Evolutionary conservation across 2,797 vertebrate genomes (phyloP), one percentile per base, ranked within the genome.

Genomic region (Mormyrus hasselquistii): DNA sequence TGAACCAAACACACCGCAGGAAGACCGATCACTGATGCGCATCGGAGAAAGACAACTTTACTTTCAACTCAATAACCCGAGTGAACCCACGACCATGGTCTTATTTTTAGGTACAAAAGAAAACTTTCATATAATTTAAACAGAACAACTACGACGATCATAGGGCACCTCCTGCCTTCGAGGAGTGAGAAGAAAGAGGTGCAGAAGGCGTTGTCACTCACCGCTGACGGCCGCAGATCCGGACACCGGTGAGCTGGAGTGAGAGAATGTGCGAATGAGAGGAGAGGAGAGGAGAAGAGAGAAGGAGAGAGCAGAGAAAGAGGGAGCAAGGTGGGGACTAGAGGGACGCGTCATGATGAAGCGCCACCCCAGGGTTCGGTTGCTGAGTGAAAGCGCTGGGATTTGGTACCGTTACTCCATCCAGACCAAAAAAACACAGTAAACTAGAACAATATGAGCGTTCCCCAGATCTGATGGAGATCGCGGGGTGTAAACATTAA

Each of bases 401-500:
- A 79, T 34, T 34, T 87, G 89, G 14, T 53, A 87, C 76, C 44
- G 41, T 87, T 38, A 86, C 12, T 47, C 1, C 22, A 9, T 89
- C 53, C 57, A 89, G 9, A 85, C 55, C 25, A 50, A 89, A 85
- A 25, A 34, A 8, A 5, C 47, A 57, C 12, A n/a, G 29, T 38
- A 29, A 79, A 50, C 73, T 41, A 47, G 7, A 44, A n/a, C 38
- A 59, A 38, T 73, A 25, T 86, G 6, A 10, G n/a, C 44, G 22
- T 59, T 41, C 52, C 38, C 22, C 53, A 38, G 52, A 59, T 41
- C 22, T 87, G 38, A 76, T 12, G 82, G 82, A 84, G 41, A 44
- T 41, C 44, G n/a, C 41, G 76, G 41, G 34, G 84, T 55, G 87
- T 83, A 87, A 62, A 90, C 88, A 90, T 92, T 91, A 91, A 91